Percentiles rank a stretch among this genome's conserved stretches.
These are phyloP conservation scores for Oceanodroma tethys DNA, from an alignment of 2,113 vertebrate genomes.

Conservation along the genomic window DNA sequence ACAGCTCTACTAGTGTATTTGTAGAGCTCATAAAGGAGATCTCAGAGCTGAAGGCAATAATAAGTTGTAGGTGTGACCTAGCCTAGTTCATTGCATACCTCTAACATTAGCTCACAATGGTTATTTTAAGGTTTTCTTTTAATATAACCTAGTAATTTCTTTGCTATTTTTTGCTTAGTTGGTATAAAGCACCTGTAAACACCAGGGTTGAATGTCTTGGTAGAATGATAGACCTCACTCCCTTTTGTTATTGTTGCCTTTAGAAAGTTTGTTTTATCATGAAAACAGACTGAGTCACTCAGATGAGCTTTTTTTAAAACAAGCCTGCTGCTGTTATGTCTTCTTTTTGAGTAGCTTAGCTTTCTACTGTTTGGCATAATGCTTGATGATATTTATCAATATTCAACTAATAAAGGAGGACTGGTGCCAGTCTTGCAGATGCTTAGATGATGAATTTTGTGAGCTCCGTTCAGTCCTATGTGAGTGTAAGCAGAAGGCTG, in stretches of 20 bases:
- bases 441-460: neutral
- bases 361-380: neutral
- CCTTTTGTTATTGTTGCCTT: neutral
- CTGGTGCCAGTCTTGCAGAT: neutral
- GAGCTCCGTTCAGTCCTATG: neutral
- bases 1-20: neutral
- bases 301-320: neutral
- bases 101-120: neutral
- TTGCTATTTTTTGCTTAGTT: constrained; percentile 36
- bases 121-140: constrained; percentile 58
- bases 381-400: neutral
- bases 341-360: neutral
- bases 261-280: neutral
- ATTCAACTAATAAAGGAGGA: neutral
- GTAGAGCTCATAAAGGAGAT: neutral
- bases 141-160: constrained; percentile 50
- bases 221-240: neutral
- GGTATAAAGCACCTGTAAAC: constrained; percentile 29
- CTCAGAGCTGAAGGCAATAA: neutral
- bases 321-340: neutral
- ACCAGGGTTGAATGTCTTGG: neutral
- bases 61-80: neutral
- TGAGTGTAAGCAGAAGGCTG: neutral
- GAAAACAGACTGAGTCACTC: neutral
- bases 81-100: neutral